Base-by-base conservation (phyloP, 2,888 invertebrate genomes). In the Crematogaster levior region DNA sequence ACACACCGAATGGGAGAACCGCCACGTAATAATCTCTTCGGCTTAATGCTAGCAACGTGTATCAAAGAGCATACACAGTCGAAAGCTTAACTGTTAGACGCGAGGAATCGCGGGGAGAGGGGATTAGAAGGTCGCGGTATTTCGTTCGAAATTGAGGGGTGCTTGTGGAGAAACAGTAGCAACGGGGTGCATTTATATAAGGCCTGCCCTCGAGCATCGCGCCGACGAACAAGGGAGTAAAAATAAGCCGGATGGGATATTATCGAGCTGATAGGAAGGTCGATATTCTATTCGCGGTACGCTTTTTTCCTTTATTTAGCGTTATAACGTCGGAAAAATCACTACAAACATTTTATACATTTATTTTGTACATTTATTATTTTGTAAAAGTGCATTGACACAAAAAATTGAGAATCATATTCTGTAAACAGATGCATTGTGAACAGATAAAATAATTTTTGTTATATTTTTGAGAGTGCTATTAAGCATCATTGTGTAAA, bases 101-200 rank as follows among this genome's bases (percentile, higher is more conserved):
- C 34, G 24, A 66, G 73, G 73, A 63, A 58, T 70, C 61, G 77
- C 37, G 70, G 46, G 63, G 2, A 43, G n/a, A n/a, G n/a, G n/a
- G 81, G 80, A 86, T 88, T 68, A 48, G 72, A 82, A 85, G 84
- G 86, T 87, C 85, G 56, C 61, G 82, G 82, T 68, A 83, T 83
- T 86, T 77, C 61, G 81, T 34, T 48, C 60, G 51, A 51, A 68
- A 53, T 68, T 46, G 65, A 53, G 60, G 82, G 80, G 82, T 81
- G 83, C 86, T 82, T 74, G 82, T 65, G 82, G 53, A 66, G 63
- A 60, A 27, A 53, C 72, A 82, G 68, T 72, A 66, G 83, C 85
- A 81, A 86, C 85, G 90, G 90, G 92, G 92, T 92, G 91, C 89
- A 91, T 93, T 93, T 91, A 90, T 91, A 91, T 89, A 88, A 90